Percentiles rank a stretch among this genome's conserved stretches.
phyloP scores from a whole-genome alignment of 1,140 invertebrate genomes.

The Papilio machaon region DNA sequence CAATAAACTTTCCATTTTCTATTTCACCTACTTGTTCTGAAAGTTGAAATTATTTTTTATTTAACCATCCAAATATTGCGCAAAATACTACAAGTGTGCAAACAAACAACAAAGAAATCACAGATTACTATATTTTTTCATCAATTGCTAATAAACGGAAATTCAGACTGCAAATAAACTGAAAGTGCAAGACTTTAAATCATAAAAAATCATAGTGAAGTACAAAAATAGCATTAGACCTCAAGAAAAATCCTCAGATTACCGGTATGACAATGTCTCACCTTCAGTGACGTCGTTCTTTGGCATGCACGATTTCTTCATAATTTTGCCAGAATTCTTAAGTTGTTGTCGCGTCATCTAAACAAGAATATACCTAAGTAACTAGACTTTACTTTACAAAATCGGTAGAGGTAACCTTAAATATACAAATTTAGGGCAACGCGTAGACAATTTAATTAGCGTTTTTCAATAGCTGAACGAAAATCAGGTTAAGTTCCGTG shows the following conservation, averaged over 20 bases:
- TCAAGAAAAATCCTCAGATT: not conserved
- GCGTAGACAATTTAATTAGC: no score
- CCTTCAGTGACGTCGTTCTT: constrained; percentile 77
- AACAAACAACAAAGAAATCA: not conserved
- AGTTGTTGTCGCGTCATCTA: constrained; percentile 76
- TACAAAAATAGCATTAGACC: no score
- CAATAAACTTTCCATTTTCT: constrained; percentile 71
- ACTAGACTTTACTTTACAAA: not conserved
- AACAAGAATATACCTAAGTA: constrained; percentile 31
- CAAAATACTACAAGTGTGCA: no score
- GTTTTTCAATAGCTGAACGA: no score
- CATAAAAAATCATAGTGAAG: not conserved
- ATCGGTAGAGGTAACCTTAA: not conserved
- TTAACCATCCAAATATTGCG: not conserved
- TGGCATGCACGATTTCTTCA: constrained; percentile 74
- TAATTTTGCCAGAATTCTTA: constrained; percentile 73
- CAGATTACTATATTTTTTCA: no score
- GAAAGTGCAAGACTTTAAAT: no score
- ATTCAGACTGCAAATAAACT: no score
- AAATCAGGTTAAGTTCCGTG: no score
- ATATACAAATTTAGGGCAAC: no score
- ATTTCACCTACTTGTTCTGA: constrained; percentile 69
- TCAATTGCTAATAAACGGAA: not conserved
- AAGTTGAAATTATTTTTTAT: constrained; percentile 39
- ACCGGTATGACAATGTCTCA: constrained; percentile 38